These are phyloP conservation scores for Diabrotica balteata DNA, from an alignment of 2,888 invertebrate species.

Conservation along the genomic window DNA sequence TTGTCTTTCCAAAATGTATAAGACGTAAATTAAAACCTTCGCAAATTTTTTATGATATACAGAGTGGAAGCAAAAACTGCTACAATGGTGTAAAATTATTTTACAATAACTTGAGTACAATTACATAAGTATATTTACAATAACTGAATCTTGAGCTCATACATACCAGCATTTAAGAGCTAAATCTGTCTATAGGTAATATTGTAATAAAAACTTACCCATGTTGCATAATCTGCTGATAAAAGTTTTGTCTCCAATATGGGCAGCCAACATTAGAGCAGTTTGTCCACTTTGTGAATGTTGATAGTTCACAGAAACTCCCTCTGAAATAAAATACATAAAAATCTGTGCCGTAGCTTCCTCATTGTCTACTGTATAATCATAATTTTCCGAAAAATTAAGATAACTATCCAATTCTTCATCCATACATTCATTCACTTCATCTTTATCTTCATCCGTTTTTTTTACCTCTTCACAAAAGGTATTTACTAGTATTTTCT, in stretches of 20 bases:
- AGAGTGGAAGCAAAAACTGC: too few species aligned
- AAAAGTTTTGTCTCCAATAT: constrained; percentile 72
- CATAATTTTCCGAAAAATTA: constrained; percentile 51
- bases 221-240: constrained; percentile 75
- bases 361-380: constrained; percentile 42
- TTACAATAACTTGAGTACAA: too few species aligned
- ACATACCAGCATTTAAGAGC: too few species aligned
- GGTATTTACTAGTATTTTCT: background rate
- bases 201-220: constrained; percentile 57
- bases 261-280: constrained; percentile 81
- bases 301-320: constrained; percentile 75
- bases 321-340: constrained; percentile 80
- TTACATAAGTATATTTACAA: too few species aligned
- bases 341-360: constrained; percentile 62
- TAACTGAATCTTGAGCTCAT: too few species aligned
- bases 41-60: too few species aligned
- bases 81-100: too few species aligned
- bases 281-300: constrained; percentile 72
- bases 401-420: constrained; percentile 55
- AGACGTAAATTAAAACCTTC: too few species aligned
- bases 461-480: constrained; percentile 53
- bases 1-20: too few species aligned
- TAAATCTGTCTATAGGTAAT: too few species aligned
- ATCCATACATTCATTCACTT: constrained; percentile 35
- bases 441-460: constrained; percentile 15